Base-by-base conservation (phyloP, 2,888 invertebrate genomes). In the Spilarctia lutea region DNA sequence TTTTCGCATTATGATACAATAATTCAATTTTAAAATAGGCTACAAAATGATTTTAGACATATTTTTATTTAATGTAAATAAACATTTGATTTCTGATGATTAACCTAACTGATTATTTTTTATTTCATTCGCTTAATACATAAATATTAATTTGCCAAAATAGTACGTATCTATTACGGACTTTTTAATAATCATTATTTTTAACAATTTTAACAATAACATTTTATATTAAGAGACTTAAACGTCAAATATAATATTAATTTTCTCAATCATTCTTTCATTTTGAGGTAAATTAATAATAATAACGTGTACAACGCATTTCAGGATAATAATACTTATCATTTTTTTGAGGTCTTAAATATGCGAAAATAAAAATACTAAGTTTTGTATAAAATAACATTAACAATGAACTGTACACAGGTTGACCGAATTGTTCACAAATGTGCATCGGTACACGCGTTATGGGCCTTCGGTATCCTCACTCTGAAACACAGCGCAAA, bases 291-390 rank as follows among this genome's bases (percentile, higher is more conserved):
- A 20, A 52, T 52, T 52, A n/a, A 4, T n/a, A n/a, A n/a, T 56
- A 56, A 48, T 48, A 16, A 48, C 20, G 18, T 45, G 39, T 39
- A 39, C 11, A 11, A 52, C 52, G 24, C 8, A 24, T n/a, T 24
- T 52, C 8, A 52, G 24, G 24, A 52, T 52, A 24, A 52, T 52
- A 10, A 24, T 52, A 52, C 8, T 20, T 48, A 48, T 48, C 1
- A 13, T 48, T 48, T 7, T 48, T 52, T 52, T 52, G 0, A 20
- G 0, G 7, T 2, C 20, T 52, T 65, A 39, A n/a, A 1, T 52
- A 78, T 81, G 79, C 82, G 82, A 83, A 83, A 81, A 83, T 82
- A 83, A 82, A 83, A 83, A 83, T 82, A 83, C 74, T 48, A 42
- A n/a, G 65, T 80, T 74, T 66, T 56, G 45, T 42, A 63, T 48